Conservation (phyloP, 2,113 vertebrate genomes). For the Pterocles burchelli region DNA sequence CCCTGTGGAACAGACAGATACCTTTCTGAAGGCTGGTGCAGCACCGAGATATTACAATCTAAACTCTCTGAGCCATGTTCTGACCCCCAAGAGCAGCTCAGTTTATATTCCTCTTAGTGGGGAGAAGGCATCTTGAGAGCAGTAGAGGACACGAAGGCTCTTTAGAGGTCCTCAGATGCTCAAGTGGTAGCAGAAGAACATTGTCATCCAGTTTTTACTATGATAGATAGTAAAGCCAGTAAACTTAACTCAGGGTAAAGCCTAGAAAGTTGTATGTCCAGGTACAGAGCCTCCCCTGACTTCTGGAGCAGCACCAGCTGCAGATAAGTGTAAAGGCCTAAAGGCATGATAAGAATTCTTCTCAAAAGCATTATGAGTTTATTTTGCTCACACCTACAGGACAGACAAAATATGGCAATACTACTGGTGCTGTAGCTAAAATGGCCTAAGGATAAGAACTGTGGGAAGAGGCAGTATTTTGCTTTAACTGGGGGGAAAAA, state of each 20-base stretch:
- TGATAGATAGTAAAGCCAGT: not conserved
- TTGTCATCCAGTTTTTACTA: not conserved
- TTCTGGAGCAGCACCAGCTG: not conserved
- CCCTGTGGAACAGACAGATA: not conserved
- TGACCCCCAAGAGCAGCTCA: not conserved
- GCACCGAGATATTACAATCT: accelerated
- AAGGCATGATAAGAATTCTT: not conserved
- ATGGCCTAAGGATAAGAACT: not conserved
- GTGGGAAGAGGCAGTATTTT: not conserved
- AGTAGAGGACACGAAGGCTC: not conserved
- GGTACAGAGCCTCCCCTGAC: not conserved
- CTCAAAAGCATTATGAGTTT: not conserved
- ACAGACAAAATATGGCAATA: not conserved
- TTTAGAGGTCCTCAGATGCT: not conserved
- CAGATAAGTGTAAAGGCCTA: not conserved
- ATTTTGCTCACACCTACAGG: not conserved
- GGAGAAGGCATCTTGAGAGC: not conserved
- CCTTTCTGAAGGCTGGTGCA: not conserved
- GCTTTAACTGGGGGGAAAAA: not conserved
- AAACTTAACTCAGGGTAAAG: not conserved
- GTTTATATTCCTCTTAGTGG: not conserved
- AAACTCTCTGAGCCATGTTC: not conserved
- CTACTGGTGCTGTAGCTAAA: not conserved
- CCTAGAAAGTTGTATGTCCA: not conserved
- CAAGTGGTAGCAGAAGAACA: not conserved